Conservation (phyloP, 2,888 invertebrate genomes). For the Lasioglossum vierecki region DNA sequence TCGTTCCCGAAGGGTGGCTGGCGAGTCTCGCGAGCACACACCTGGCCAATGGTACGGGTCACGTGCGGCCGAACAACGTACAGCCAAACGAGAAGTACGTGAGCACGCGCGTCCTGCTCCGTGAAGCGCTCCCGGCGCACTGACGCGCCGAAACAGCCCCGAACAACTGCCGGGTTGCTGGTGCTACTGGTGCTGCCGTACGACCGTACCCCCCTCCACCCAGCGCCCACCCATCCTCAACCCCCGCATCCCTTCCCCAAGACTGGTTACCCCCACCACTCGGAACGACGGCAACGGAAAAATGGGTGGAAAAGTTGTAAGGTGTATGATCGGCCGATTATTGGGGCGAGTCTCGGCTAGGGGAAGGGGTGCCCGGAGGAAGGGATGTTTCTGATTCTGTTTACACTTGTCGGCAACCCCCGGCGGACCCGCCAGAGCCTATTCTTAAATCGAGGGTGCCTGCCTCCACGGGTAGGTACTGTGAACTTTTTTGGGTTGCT, state of each 20-base stretch:
- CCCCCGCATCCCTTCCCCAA: background rate
- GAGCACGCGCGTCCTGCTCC: constrained; percentile 58
- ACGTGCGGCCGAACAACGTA: constrained; percentile 18
- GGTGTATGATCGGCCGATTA: constrained; percentile 56
- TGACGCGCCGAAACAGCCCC: constrained; percentile 65
- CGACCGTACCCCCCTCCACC: constrained; percentile 16
- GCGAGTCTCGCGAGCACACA: constrained; percentile 6
- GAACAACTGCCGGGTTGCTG: constrained; percentile 58
- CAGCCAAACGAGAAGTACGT: background rate
- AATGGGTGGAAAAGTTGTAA: constrained; percentile 52
- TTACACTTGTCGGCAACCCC: constrained; percentile 26
- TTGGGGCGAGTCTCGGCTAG: constrained; percentile 11
- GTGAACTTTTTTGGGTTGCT: background rate
- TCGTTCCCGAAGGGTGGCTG: background rate
- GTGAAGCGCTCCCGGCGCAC: constrained; percentile 75
- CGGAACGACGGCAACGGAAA: constrained; percentile 23
- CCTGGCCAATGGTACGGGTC: constrained; percentile 11
- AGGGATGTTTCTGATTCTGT: constrained; percentile 45
- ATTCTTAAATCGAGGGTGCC: background rate
- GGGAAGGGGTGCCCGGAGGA: background rate
- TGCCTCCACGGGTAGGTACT: background rate
- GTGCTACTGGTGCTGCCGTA: constrained; percentile 42
- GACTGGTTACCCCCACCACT: constrained; percentile 5
- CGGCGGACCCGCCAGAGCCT: background rate
- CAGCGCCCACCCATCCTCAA: background rate